Evolutionary conservation across 1,140 invertebrate genomes (phyloP).

Genomic region (Drosophila albomicans): DNA sequence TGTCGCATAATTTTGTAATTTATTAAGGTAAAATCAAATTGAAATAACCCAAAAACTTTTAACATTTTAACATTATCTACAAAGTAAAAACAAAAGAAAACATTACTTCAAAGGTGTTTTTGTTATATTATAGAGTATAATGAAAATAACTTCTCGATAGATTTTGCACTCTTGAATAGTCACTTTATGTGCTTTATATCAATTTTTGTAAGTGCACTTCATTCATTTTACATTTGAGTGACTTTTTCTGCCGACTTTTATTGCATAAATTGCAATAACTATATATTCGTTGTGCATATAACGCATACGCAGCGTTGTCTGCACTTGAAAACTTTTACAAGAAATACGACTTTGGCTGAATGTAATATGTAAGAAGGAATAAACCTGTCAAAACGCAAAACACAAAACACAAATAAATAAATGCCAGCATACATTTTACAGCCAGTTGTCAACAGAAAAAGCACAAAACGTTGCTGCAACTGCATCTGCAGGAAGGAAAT

Average conservation of each 20-base stretch:
- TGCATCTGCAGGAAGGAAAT: conserved; percentile 64
- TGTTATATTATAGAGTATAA: no score
- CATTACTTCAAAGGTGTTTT: no score
- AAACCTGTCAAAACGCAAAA: conserved; percentile 68
- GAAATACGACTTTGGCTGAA: conserved; percentile 33
- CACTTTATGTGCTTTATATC: conserved; percentile 15
- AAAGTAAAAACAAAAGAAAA: no score
- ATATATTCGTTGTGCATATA: conserved; percentile 27
- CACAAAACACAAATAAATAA: conserved; percentile 73
- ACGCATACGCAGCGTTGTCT: conserved; percentile 64
- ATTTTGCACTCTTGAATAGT: not conserved
- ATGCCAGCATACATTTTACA: conserved; percentile 72
- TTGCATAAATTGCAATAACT: conserved; percentile 30
- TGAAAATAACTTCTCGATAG: not conserved
- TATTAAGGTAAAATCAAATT: no score
- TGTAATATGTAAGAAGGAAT: conserved; percentile 51
- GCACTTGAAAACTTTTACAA: conserved; percentile 54
- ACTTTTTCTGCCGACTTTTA: conserved; percentile 15
- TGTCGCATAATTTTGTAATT: no score
- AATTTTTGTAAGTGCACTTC: conserved; percentile 11
- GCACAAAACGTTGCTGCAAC: conserved; percentile 43
- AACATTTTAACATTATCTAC: no score
- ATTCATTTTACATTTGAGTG: conserved; percentile 34
- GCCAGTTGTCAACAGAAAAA: conserved; percentile 66
- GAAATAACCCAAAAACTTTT: no score